phyloP scores from a whole-genome alignment of 2,113 vertebrate species.

The Rhea pennata region DNA sequence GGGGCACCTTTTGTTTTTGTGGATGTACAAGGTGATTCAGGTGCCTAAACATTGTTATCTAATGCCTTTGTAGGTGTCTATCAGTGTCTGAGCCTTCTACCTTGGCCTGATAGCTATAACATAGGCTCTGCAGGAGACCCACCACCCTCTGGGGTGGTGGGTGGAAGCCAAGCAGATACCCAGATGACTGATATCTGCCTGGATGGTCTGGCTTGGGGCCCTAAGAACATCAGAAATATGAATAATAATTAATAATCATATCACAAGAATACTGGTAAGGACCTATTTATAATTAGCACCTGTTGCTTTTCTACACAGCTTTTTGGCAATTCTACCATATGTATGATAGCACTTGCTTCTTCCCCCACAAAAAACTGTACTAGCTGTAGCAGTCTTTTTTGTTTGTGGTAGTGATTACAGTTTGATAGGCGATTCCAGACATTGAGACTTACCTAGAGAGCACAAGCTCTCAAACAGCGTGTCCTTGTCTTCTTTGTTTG shows the following conservation, averaged over 20 bases:
- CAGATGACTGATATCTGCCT: background rate
- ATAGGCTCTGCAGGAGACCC: background rate
- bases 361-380: background rate
- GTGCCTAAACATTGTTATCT: background rate
- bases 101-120: background rate
- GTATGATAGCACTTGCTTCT: background rate
- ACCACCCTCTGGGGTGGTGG: background rate
- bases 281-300: background rate
- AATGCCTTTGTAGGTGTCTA: background rate
- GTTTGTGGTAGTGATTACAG: background rate
- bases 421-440: background rate
- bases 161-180: background rate
- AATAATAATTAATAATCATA: background rate
- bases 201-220: background rate
- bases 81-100: background rate
- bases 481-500: slow-evolving; percentile 10
- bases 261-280: background rate
- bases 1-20: background rate
- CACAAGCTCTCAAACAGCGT: background rate
- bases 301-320: background rate
- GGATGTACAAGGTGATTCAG: background rate
- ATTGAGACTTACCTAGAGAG: background rate
- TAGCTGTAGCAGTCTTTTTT: background rate
- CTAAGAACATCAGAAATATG: background rate
- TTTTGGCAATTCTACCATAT: background rate